phyloP scores from a whole-genome alignment of 1,140 invertebrate species.

The Liolophura sinensis region DNA sequence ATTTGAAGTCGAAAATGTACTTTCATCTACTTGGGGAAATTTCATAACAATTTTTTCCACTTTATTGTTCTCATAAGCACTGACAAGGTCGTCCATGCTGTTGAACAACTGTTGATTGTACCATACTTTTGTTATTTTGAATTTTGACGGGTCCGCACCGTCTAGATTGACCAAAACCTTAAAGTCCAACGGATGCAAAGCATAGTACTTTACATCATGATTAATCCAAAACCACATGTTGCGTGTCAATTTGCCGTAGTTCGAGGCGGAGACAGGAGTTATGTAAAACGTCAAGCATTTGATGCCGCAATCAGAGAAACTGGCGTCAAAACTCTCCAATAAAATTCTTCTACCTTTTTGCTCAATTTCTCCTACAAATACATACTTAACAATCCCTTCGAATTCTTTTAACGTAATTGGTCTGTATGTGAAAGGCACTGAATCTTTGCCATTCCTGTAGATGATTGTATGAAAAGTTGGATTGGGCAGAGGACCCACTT shows the following conservation, averaged over 20 bases:
- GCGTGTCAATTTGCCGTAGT: conserved; percentile 17
- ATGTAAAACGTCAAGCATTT: conserved; percentile 24
- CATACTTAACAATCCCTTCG: background rate
- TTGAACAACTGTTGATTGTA: conserved; percentile 27
- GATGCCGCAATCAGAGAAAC: conserved; percentile 18
- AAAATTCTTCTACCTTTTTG: conserved; percentile 21
- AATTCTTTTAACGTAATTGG: conserved; percentile 16
- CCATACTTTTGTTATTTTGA: conserved; percentile 29
- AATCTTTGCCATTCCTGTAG: conserved; percentile 17
- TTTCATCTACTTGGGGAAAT: conserved; percentile 8
- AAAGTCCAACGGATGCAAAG: conserved; percentile 34
- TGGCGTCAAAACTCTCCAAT: conserved; percentile 22
- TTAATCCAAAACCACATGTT: conserved; percentile 33
- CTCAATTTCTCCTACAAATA: conserved; percentile 11
- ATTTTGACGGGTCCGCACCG: conserved; percentile 13
- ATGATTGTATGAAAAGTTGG: conserved; percentile 14
- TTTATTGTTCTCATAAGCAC: conserved; percentile 13
- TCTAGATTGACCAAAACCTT: conserved; percentile 29
- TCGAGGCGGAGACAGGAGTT: conserved; percentile 19
- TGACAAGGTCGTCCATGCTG: conserved; percentile 19
- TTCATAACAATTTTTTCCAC: conserved; percentile 6
- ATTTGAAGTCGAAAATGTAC: conserved; percentile 4
- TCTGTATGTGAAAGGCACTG: conserved; percentile 16
- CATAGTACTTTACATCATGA: conserved; percentile 21
- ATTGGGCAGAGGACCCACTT: conserved; percentile 32